phyloP scores from a whole-genome alignment of 2,113 vertebrate genomes.

The Myxocyprinus asiaticus region DNA sequence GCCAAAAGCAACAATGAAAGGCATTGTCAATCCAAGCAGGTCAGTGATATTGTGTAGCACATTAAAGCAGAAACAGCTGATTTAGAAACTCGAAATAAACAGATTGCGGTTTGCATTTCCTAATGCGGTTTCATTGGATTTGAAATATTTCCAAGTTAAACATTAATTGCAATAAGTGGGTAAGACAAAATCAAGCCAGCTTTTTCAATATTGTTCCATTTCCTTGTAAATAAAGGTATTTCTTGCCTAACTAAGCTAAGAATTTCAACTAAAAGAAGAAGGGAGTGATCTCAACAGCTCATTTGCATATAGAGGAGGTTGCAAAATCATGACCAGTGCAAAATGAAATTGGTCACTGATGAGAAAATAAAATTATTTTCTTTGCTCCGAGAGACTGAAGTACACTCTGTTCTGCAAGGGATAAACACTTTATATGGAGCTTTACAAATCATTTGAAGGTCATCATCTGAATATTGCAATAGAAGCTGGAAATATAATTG shows the following conservation, averaged over 20 bases:
- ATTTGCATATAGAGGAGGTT: slow-evolving; percentile 41
- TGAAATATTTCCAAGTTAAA: slow-evolving; percentile 7
- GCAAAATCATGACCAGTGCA: slow-evolving; percentile 12
- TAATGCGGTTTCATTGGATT: background rate
- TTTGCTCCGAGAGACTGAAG: background rate
- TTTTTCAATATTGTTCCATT: background rate
- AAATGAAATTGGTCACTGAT: slow-evolving; percentile 17
- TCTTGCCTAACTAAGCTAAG: background rate
- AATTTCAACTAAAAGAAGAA: background rate
- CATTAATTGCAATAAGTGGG: background rate
- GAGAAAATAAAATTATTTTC: slow-evolving; percentile 30
- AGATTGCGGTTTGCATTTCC: background rate
- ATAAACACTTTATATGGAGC: background rate
- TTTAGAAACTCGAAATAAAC: slow-evolving; percentile 4
- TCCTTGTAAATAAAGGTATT: slow-evolving; percentile 7
- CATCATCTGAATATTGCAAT: background rate
- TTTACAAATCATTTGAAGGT: slow-evolving; percentile 5
- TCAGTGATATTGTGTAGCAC: slow-evolving; percentile 5
- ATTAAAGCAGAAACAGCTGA: slow-evolving; percentile 20
- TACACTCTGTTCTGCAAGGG: background rate
- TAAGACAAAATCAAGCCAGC: background rate
- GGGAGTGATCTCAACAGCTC: background rate
- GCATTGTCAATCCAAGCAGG: slow-evolving; percentile 20
- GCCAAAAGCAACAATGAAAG: slow-evolving; percentile 12
- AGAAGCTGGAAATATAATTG: slow-evolving; percentile 4